A percentile compares a stretch with the other conserved stretches of the same genome.
These are phyloP conservation scores for Antitype chi DNA, from an alignment of 2,888 invertebrate genomes.

Conservation along the genomic window DNA sequence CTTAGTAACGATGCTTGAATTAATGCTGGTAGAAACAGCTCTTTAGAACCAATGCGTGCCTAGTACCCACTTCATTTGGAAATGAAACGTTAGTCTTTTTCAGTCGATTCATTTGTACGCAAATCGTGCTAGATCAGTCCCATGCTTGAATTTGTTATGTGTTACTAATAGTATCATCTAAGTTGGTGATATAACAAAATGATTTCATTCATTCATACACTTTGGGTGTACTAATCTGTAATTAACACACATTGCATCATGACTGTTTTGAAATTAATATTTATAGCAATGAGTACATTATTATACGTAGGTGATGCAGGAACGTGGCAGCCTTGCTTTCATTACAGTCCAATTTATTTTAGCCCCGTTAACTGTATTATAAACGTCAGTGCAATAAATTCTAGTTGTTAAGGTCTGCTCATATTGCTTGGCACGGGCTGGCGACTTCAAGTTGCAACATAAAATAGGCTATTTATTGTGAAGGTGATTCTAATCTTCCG, in stretches of 20 bases:
- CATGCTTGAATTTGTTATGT: conserved; percentile 34
- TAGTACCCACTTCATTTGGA: conserved; percentile 27
- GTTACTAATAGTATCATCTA: conserved; percentile 34
- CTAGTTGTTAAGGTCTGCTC: conserved; percentile 62
- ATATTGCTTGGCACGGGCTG: conserved; percentile 42
- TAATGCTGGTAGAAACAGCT: conserved; percentile 9
- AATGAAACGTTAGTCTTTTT: conserved; percentile 16
- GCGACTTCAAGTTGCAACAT: conserved; percentile 30
- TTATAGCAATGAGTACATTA: conserved; percentile 63
- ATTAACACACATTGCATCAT: conserved; percentile 67
- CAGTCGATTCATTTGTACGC: not conserved
- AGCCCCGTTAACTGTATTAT: conserved; percentile 62
- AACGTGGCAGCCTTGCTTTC: conserved; percentile 70
- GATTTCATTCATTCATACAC: conserved; percentile 62
- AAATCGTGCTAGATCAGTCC: conserved; percentile 27
- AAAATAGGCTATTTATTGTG: conserved; percentile 22
- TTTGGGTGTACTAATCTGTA: conserved; percentile 64
- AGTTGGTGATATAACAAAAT: conserved; percentile 54
- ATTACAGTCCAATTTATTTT: conserved; percentile 67
- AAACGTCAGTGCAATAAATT: conserved; percentile 66
- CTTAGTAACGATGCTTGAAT: conserved; percentile 10
- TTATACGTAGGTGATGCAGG: conserved; percentile 66
- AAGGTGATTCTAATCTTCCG: conserved; percentile 18
- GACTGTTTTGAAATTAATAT: conserved; percentile 68
- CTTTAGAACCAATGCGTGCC: conserved; percentile 12